Percentiles rank a stretch among this genome's conserved stretches.
phyloP scores from a whole-genome alignment of 2,888 invertebrate genomes.

The Molanna angustata region DNA sequence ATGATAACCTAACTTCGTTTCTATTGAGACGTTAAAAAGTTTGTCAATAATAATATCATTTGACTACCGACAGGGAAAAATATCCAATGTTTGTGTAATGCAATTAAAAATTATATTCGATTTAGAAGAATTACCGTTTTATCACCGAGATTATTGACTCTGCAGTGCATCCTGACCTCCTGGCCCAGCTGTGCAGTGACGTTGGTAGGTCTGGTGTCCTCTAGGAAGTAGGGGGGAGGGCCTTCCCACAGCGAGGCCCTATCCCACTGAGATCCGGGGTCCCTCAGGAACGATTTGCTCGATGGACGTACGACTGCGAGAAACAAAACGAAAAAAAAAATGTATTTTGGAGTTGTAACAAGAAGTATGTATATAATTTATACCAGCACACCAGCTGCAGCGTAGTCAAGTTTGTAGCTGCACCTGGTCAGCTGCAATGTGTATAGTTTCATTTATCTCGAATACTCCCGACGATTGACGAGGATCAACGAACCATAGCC shows the following conservation, averaged over 20 bases:
- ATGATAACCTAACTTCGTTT: too few species aligned
- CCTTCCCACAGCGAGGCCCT: constrained; percentile 16
- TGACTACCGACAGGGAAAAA: neutral
- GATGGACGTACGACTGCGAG: constrained; percentile 4
- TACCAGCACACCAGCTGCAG: too few species aligned
- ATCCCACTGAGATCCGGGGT: neutral
- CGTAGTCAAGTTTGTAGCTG: too few species aligned
- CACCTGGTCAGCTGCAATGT: too few species aligned
- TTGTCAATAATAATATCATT: too few species aligned
- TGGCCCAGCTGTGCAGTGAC: constrained; percentile 28
- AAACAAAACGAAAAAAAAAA: too few species aligned
- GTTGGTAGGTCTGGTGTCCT: constrained; percentile 17
- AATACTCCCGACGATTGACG: too few species aligned
- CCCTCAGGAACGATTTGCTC: neutral
- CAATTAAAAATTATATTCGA: neutral
- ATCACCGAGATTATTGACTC: constrained; percentile 28
- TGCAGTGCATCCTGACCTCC: constrained; percentile 27
- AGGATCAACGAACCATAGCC: too few species aligned
- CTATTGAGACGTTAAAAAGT: too few species aligned
- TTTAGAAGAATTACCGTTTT: constrained; percentile 21
- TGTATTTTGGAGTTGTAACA: too few species aligned
- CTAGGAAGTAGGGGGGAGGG: constrained; percentile 26
- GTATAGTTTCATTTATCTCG: too few species aligned
- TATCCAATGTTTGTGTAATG: neutral
- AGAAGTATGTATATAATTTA: too few species aligned